Evolutionary conservation across 2,797 vertebrate species (phyloP), one percentile per base, ranked within the genome.

Genomic region (Avahi laniger): DNA sequence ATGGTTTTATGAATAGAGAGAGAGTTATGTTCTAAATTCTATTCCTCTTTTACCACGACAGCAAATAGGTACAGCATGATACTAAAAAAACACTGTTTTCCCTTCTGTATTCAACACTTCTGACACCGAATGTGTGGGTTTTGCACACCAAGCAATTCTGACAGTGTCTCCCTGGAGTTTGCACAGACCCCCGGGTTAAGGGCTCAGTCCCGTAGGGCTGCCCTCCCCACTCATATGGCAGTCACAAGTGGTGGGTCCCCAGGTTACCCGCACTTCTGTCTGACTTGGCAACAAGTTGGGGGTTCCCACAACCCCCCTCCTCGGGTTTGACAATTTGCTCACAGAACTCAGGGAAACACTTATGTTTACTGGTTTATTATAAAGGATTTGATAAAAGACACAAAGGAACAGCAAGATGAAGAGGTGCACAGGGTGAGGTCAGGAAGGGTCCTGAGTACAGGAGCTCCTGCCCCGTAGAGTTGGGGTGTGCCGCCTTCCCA

Each of bases 1-100:
- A 38, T 50, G 48, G 35, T 81, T 92, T 95, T 88, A 84, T 73
- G 35, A 94, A 70, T 50, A 95, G 63, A 86, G 70, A 80, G 93
- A 67, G 26, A 72, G 48, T 52, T 57, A 14, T n/a, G 48, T 81
- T 93, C 80, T 83, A 94, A 93, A 94, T 89, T 75, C 41, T 72
- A 61, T 78, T 81, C 48, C 48, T 89, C 59, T 35, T 94, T 93
- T 78, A 72, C 65, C 24, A 50, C 0, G 52, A 48, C 4, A 41
- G 94, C 43, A 76, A 79, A 87, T 75, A 80, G 48, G 54, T 94
- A 90, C 59, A 92, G 73, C 54, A 57, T 5, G 9, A 13, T 79
- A 26, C 41, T 46, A 46, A 50, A 35, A 69, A 91, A 76, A 82
- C 82, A n/a, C 54, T 88, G 20, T 20, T 63, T 82, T 69, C n/a